These are phyloP conservation scores for Pseudobourletiella spinata DNA, from an alignment of 1,140 invertebrate species.

Conservation along the genomic window DNA sequence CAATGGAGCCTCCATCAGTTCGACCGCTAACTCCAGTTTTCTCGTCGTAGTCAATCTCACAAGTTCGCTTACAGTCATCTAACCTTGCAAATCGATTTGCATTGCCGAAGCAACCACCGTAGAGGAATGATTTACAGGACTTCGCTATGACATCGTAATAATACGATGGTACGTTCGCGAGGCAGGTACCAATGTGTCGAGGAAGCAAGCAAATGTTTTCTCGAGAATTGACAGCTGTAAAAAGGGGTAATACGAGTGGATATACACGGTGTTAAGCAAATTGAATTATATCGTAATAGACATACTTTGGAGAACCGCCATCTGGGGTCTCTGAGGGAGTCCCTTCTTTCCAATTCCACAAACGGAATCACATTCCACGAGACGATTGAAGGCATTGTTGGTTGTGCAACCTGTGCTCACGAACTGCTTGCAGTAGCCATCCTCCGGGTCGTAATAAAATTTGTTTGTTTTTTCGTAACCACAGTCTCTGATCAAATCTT, in stretches of 20 bases:
- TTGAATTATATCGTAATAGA: background rate
- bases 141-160: conserved; percentile 54
- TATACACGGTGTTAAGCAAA: background rate
- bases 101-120: conserved; percentile 58
- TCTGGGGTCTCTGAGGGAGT: too few species aligned
- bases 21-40: background rate
- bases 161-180: conserved; percentile 47
- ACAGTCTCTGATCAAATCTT: background rate
- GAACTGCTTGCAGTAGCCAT: background rate
- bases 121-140: conserved; percentile 62
- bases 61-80: conserved; percentile 56
- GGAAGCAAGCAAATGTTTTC: conserved; percentile 48
- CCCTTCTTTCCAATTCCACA: too few species aligned
- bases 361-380: background rate
- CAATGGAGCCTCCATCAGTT: background rate
- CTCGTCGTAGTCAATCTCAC: conserved; percentile 42
- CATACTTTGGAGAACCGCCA: background rate
- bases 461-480: background rate
- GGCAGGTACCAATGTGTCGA: conserved; percentile 49
- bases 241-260: background rate
- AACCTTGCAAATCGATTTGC: conserved; percentile 54
- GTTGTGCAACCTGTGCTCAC: background rate
- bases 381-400: background rate
- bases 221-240: too few species aligned
- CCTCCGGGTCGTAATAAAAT: background rate